Conservation (phyloP, 1,140 invertebrate genomes). For the Drosophila varians region DNA sequence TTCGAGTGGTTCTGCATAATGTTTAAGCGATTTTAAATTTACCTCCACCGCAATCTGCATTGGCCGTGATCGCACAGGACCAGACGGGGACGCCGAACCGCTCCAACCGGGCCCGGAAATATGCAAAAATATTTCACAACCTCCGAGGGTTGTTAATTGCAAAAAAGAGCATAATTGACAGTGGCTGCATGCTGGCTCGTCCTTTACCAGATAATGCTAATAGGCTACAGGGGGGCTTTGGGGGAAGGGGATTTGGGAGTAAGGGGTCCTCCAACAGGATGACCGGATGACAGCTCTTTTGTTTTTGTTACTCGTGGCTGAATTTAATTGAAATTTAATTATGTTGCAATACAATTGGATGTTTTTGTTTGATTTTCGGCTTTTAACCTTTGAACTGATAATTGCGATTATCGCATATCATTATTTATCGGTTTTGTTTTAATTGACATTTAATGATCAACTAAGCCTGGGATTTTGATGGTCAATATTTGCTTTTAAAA, state of each 20-base stretch:
- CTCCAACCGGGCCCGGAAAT: conserved; percentile 15
- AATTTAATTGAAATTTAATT: conserved; percentile 79
- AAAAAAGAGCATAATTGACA: conserved; percentile 73
- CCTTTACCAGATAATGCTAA: conserved; percentile 60
- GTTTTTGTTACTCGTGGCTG: conserved; percentile 21
- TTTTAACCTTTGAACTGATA: conserved; percentile 46
- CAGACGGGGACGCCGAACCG: conserved; percentile 26
- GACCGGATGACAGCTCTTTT: conserved; percentile 30
- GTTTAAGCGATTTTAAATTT: conserved; percentile 62
- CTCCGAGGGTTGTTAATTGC: conserved; percentile 62
- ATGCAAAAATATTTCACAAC: conserved; percentile 66
- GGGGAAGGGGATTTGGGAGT: background rate
- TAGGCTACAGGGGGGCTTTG: conserved; percentile 22
- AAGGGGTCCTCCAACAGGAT: too few relatives aligned
- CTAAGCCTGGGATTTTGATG: conserved; percentile 34
- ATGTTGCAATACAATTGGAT: conserved; percentile 36
- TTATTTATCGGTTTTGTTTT: conserved; percentile 51
- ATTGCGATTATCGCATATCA: conserved; percentile 45
- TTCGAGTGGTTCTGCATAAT: conserved; percentile 22
- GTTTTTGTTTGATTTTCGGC: conserved; percentile 44
- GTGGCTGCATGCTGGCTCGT: conserved; percentile 46
- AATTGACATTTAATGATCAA: conserved; percentile 68
- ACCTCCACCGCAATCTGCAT: conserved; percentile 54
- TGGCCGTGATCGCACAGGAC: conserved; percentile 1
- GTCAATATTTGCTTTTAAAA: conserved; percentile 39